A percentile compares a stretch with the other conserved stretches of the same genome.
Evolutionary conservation across 1,140 invertebrate genomes (phyloP).

Genomic region (Paraescarpia echinospica): DNA sequence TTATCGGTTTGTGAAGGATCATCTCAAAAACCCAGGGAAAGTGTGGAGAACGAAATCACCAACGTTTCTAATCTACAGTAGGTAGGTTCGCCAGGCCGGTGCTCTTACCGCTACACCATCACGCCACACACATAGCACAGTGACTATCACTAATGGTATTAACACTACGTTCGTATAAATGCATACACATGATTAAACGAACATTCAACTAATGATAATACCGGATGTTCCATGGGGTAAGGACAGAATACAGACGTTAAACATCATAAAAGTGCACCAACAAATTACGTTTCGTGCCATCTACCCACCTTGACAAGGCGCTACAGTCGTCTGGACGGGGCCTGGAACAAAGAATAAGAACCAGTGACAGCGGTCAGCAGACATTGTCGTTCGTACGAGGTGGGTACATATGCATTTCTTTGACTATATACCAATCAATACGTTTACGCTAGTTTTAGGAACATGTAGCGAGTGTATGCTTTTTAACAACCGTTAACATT

Average conservation of each 20-base stretch:
- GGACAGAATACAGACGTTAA: no score
- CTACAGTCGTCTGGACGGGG: not conserved
- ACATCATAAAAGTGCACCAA: not conserved
- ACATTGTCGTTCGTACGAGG: not conserved
- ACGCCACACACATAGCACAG: no score
- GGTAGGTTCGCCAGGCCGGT: no score
- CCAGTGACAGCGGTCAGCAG: not conserved
- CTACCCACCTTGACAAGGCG: not conserved
- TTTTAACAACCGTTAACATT: not conserved
- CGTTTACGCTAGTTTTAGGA: not conserved
- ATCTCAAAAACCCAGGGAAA: no score
- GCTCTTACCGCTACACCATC: no score
- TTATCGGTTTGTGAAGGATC: no score
- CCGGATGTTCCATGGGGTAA: not conserved
- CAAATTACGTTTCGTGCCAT: not conserved
- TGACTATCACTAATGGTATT: no score
- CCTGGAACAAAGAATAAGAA: not conserved
- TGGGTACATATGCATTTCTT: not conserved
- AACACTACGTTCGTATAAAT: no score
- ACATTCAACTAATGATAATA: no score
- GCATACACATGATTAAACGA: no score
- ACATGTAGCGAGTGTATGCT: not conserved
- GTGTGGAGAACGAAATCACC: no score
- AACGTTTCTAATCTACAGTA: no score
- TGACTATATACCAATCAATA: not conserved